Base-by-base conservation (phyloP, 1,140 invertebrate species). In the Drosophila sechellia region DNA sequence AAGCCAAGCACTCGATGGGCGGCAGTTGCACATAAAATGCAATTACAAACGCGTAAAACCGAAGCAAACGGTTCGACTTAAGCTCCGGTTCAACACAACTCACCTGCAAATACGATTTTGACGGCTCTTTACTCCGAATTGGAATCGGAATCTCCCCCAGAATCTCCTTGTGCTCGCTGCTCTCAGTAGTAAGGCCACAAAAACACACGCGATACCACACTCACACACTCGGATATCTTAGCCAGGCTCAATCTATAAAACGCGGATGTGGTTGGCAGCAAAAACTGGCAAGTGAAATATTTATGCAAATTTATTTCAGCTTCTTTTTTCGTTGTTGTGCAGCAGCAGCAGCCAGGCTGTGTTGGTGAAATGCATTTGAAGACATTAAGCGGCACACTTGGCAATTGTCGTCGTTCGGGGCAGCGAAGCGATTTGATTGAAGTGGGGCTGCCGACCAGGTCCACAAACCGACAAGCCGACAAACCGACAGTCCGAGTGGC, bases 361-460 rank as follows among this genome's bases (percentile, higher is more conserved):
- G 73, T 40, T 63, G 64, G 81, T 77, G 71, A 84, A 81, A 80
- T 84, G 81, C 81, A 85, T 83, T 83, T 83, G 80, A 74, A 86
- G 73, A 86, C 81, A 86, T 87, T 87, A 84, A 89, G 84, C 75
- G 84, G 85, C 84, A 87, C 84, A 87, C 84, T 84, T 89, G 76
- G 84, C 84, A 89, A 87, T 87, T 87, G 84, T 89, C 84, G 84
- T 87, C 83, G 83, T 87, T 87, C 48, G 76, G 79, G 75, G 49
- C 27, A 35, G 49, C 31, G 15, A 79, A 60, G 71, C 56, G 72
- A 89, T 89, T 87, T 87, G 84, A 87, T 87, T 89, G 83, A 86
- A 86, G 77, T 79, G 74, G 60, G 34, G 54, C 55, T 42, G 59
- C 37, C 59, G 53, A 59, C 59, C 53, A 42, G 59, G 54, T 61